These are phyloP conservation scores for Hylaeus anthracinus DNA, from an alignment of 1,140 invertebrate genomes.

Conservation along the genomic window DNA sequence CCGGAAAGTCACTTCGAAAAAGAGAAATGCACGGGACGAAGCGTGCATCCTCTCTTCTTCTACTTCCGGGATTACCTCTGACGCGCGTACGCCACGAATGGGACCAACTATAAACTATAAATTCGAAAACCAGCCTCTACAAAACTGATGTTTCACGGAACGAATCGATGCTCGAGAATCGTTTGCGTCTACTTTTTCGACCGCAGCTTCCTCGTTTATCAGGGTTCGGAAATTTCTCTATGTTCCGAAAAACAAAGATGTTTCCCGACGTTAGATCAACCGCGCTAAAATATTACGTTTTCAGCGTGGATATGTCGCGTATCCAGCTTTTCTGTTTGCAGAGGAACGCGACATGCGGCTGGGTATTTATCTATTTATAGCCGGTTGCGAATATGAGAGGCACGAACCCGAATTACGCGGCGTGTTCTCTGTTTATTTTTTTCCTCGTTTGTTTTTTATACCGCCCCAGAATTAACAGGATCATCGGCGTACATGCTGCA, in stretches of 20 bases:
- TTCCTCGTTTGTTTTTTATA: too few relatives aligned
- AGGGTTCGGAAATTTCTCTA: too few relatives aligned
- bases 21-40: constrained; percentile 14
- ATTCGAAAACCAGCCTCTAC: too few relatives aligned
- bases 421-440: not conserved
- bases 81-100: not conserved
- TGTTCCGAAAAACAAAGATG: constrained; percentile 22
- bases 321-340: not conserved
- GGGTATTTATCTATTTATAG: not conserved
- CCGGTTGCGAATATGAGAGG: constrained; percentile 1
- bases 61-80: constrained; percentile 47
- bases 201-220: too few relatives aligned
- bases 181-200: too few relatives aligned
- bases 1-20: constrained; percentile 40
- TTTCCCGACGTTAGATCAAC: not conserved
- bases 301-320: not conserved
- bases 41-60: not conserved
- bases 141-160: too few relatives aligned
- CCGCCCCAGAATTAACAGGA: constrained; percentile 38
- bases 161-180: too few relatives aligned
- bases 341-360: not conserved
- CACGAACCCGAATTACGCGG: constrained; percentile 1
- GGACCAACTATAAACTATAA: too few relatives aligned
- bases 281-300: constrained; percentile 18
- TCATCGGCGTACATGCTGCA: not conserved